These are phyloP conservation scores for Tapirus terrestris DNA, from an alignment of 2,113 vertebrate genomes.

Conservation along the genomic window DNA sequence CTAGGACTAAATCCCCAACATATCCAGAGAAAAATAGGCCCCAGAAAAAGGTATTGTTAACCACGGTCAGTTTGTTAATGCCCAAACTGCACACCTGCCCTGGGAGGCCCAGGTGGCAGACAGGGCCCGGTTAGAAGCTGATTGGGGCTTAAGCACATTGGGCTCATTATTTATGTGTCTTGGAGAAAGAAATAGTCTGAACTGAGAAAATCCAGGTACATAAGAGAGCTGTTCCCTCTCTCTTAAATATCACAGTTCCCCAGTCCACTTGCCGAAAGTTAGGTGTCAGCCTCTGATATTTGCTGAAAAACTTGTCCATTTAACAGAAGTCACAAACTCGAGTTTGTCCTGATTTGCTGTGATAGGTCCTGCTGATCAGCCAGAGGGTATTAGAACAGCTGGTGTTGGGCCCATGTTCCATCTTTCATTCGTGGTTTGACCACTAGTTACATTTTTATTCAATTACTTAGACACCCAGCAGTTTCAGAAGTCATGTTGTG, in stretches of 20 bases:
- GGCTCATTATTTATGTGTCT: slow-evolving; percentile 56
- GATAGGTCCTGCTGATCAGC: not conserved
- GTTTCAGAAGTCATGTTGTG: slow-evolving; percentile 27
- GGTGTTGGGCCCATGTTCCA: not conserved
- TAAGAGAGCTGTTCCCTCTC: slow-evolving; percentile 36
- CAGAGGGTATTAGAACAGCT: not conserved
- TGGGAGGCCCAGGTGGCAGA: slow-evolving; percentile 63
- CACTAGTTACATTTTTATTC: slow-evolving; percentile 56
- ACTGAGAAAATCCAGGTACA: slow-evolving; percentile 55
- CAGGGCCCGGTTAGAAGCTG: slow-evolving; percentile 52
- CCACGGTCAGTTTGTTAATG: slow-evolving; percentile 68
- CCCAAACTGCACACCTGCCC: slow-evolving; percentile 73
- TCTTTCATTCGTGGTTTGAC: slow-evolving; percentile 45
- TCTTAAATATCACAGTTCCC: not conserved
- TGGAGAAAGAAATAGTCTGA: slow-evolving; percentile 47
- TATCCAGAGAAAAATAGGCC: slow-evolving; percentile 73
- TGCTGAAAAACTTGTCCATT: not conserved
- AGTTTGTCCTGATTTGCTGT: not conserved
- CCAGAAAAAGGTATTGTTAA: slow-evolving; percentile 72
- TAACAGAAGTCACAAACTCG: not conserved
- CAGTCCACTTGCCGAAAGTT: not conserved
- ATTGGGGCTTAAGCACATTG: slow-evolving; percentile 37
- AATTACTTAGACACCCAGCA: not conserved
- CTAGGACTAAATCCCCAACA: slow-evolving; percentile 68
- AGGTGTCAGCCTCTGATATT: not conserved